Conservation (phyloP, 2,113 vertebrate species). For the Urocitellus parryii region DNA sequence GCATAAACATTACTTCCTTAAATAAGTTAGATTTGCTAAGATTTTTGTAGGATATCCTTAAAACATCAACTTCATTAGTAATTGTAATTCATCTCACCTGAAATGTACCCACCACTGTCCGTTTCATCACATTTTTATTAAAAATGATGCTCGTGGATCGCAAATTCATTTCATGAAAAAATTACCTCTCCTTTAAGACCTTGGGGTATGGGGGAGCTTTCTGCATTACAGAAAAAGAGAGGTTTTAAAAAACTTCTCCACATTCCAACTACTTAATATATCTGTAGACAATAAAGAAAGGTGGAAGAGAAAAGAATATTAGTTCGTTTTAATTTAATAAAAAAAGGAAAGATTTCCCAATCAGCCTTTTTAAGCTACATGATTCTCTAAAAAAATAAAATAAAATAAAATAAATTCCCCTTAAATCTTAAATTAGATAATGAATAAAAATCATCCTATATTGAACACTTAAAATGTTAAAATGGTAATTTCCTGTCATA, state of each 20-base stretch:
- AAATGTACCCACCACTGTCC: not conserved
- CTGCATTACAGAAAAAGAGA: constrained; percentile 29
- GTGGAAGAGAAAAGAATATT: not conserved
- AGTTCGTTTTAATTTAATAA: constrained; percentile 56
- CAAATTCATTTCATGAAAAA: constrained; percentile 51
- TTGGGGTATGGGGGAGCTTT: not conserved
- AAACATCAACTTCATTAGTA: not conserved
- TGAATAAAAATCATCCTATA: constrained; percentile 49
- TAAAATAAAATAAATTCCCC: not conserved
- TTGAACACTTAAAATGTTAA: not conserved
- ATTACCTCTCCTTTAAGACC: constrained; percentile 7
- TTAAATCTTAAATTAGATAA: not conserved
- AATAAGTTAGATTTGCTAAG: constrained; percentile 11
- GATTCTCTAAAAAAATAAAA: constrained; percentile 38
- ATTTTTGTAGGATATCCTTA: not conserved
- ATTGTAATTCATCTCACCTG: not conserved
- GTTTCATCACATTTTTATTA: not conserved
- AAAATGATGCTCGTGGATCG: not conserved
- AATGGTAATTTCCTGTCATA: not conserved
- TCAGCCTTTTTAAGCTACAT: not conserved
- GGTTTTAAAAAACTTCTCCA: constrained; percentile 56
- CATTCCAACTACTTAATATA: constrained; percentile 17
- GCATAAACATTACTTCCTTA: not conserved
- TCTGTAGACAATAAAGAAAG: constrained; percentile 4
- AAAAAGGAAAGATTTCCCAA: constrained; percentile 62